Percentiles rank a stretch among this genome's conserved stretches.
Evolutionary conservation across 2,113 vertebrate genomes (phyloP).

Genomic region (Lagopus muta): DNA sequence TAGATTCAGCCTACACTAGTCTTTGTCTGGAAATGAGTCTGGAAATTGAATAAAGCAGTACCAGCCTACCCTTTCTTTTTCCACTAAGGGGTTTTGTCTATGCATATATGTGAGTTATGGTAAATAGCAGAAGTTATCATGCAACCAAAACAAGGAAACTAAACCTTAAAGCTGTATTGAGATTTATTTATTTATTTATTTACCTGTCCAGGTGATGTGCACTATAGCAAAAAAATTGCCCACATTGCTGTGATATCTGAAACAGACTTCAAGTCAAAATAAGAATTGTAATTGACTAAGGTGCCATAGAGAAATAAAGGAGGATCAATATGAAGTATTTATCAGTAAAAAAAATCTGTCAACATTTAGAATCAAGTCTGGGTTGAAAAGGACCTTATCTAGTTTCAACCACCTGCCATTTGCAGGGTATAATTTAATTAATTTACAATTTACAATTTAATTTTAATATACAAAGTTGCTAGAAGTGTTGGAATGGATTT

Average conservation of each 20-base stretch:
- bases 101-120: background rate
- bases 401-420: no score
- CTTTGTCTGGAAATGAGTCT: background rate
- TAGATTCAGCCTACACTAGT: background rate
- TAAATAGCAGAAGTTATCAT: background rate
- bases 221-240: background rate
- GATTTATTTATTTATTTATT: background rate
- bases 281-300: background rate
- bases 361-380: background rate
- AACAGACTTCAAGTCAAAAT: background rate
- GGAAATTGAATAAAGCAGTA: background rate
- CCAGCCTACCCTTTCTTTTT: background rate
- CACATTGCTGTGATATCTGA: background rate
- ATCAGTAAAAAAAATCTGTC: background rate
- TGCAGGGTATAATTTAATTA: no score
- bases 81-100: background rate
- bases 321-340: background rate
- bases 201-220: background rate
- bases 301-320: background rate
- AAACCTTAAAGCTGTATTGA: background rate
- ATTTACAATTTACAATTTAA: no score
- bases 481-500: background rate
- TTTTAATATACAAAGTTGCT: background rate
- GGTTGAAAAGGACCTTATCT: no score
- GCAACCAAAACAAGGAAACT: background rate